Conservation (phyloP, 1,140 invertebrate genomes). For the Spodoptera frugiperda region DNA sequence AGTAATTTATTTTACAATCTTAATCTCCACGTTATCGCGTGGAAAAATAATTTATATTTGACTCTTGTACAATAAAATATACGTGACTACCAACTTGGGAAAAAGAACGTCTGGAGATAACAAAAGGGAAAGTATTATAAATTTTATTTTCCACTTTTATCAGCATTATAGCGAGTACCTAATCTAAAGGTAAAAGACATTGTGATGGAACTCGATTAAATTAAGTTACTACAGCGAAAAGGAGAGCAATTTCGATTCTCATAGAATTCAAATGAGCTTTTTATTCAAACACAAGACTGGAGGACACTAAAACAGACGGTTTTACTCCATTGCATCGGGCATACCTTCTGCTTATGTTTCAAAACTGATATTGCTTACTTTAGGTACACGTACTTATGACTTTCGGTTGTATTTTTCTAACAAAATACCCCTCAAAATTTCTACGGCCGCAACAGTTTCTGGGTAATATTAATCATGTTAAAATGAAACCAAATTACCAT, state of each 20-base stretch:
- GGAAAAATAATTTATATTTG: conserved; percentile 55
- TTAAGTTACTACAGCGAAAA: conserved; percentile 84
- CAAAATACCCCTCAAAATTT: neutral
- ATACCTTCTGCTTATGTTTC: conserved; percentile 64
- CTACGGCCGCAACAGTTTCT: no score
- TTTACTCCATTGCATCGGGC: conserved; percentile 67
- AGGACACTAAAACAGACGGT: conserved; percentile 79
- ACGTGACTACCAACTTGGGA: conserved; percentile 35
- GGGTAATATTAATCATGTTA: no score
- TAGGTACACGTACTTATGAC: neutral
- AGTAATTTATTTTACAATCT: conserved; percentile 68
- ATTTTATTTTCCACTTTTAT: conserved; percentile 57
- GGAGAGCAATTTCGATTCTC: conserved; percentile 84
- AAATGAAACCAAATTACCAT: no score
- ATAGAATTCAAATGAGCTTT: conserved; percentile 86
- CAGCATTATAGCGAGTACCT: conserved; percentile 60
- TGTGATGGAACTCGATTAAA: conserved; percentile 83
- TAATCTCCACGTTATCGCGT: conserved; percentile 45
- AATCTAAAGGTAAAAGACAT: conserved; percentile 76
- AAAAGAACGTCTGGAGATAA: conserved; percentile 34
- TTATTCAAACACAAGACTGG: conserved; percentile 81
- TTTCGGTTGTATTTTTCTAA: no score
- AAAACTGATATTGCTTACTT: conserved; percentile 61
- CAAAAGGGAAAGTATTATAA: conserved; percentile 45
- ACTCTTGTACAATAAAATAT: conserved; percentile 34